Evolutionary conservation across 2,888 invertebrate species (phyloP).

Genomic region (Pseudococcus viburni): DNA sequence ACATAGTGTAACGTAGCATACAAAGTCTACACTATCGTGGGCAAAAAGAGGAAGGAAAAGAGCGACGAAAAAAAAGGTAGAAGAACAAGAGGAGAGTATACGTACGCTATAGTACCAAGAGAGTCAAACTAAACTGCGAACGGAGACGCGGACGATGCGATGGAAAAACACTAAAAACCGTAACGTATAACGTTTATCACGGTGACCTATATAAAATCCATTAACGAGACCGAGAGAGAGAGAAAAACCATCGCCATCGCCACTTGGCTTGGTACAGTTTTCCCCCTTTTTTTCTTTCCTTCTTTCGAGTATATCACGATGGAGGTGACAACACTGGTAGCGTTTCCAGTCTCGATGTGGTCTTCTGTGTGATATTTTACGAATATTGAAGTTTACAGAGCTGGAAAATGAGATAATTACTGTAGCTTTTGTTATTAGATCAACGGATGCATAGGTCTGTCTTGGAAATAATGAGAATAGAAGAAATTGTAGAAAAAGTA

Average conservation of each 20-base stretch:
- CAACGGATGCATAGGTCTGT: too few species aligned
- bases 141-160: neutral
- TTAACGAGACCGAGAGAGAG: slow-evolving; percentile 30
- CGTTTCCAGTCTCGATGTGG: neutral
- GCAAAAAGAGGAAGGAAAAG: neutral
- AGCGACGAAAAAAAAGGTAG: neutral
- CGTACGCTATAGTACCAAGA: neutral
- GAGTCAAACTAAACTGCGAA: neutral
- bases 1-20: neutral
- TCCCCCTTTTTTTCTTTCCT: neutral
- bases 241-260: slow-evolving; percentile 25
- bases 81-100: neutral
- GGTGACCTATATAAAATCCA: slow-evolving; percentile 50
- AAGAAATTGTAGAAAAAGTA: too few species aligned
- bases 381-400: neutral
- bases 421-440: too few species aligned
- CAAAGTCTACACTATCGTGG: neutral
- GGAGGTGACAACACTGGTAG: neutral
- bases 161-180: slow-evolving; percentile 42
- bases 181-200: slow-evolving; percentile 40
- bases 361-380: neutral
- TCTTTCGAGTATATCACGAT: neutral
- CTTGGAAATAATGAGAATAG: too few species aligned
- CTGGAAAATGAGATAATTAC: neutral
- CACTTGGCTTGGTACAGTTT: neutral